Evolutionary conservation across 37 sponge, comb jelly and placozoan species (phyloP), one percentile per base, ranked within the genome.

Genomic region (Oopsacas minuta): DNA sequence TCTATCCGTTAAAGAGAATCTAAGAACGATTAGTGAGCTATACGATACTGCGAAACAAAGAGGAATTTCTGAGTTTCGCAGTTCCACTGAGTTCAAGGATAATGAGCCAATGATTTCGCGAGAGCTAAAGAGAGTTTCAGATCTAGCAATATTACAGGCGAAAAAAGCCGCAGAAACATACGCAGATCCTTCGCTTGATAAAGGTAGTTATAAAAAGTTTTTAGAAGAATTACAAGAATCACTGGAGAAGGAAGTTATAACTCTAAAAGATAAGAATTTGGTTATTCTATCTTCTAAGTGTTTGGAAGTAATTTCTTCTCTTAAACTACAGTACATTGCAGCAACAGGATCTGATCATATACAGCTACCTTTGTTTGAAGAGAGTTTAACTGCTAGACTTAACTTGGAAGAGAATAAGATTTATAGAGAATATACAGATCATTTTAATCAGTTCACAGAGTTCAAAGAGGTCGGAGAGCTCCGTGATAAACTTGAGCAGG

Each of bases 401-500:
- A 25, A 61, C 32, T 34, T 61, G 17, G 75, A 61, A 34, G 75
- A 61, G 75, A 61, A 12, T 34, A 10, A n/a, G 75, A 5, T 61
- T 3, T 34, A n/a, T n/a, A 3, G 75, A 3, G 22, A 5, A 34
- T 61, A 61, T 34, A 61, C 1, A 3, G 75, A 61, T 34, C 75
- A n/a, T 5, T 61, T 61, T 34, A n/a, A 10, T 61, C 75, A 25
- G 28, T 61, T 61, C 75, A 10, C 75, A 34, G 75, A 61, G 28
- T 61, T n/a, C 75, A 3, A 25, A 5, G 28, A 10, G 1, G 22
- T 61, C 3, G 75, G 1, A 12, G 75, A 61, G 30, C 30, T 32
- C 75, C 7, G 75, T 7, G 17, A 61, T 25, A 61, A 61, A 3
- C 30, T 61, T 25, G 22, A 90, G 90, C 36, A 28, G 0, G 84